A percentile compares a stretch with the other conserved stretches of the same genome.
phyloP scores from a whole-genome alignment of 2,888 invertebrate species.

The Schrankia costaestrigalis region DNA sequence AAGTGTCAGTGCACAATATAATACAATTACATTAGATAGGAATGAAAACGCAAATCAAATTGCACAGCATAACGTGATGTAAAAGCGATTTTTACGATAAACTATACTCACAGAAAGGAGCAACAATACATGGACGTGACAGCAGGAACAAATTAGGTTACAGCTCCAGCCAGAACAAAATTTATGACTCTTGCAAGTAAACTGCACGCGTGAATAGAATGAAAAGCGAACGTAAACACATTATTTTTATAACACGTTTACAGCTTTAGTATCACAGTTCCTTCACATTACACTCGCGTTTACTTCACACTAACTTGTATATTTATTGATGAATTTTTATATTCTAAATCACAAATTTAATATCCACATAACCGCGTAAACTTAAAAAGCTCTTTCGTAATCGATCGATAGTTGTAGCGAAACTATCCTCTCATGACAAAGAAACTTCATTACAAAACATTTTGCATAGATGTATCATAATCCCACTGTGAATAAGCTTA shows the following conservation, averaged over 20 bases:
- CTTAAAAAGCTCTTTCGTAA: conserved; percentile 73
- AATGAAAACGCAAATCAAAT: too few species aligned
- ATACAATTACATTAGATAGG: conserved; percentile 5
- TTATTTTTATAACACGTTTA: conserved; percentile 41
- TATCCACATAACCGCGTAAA: conserved; percentile 36
- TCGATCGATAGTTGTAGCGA: conserved; percentile 72
- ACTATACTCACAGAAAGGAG: conserved; percentile 74
- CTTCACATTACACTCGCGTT: conserved; percentile 9
- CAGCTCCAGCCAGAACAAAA: conserved; percentile 37
- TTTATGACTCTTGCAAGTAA: conserved; percentile 41
- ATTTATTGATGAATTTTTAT: conserved; percentile 19
- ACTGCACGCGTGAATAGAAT: conserved; percentile 38
- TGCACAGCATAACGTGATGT: too few species aligned
- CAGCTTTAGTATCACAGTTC: conserved; percentile 31
- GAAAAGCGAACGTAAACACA: conserved; percentile 51
- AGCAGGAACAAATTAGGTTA: conserved; percentile 46
- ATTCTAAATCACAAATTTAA: conserved; percentile 12
- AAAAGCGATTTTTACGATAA: too few species aligned
- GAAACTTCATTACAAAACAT: conserved; percentile 51
- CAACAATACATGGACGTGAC: conserved; percentile 80
- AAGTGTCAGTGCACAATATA: conserved; percentile 8
- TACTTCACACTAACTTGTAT: conserved; percentile 27
- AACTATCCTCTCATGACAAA: conserved; percentile 74
- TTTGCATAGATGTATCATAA: conserved; percentile 20
- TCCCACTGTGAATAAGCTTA: conserved; percentile 26